These are phyloP conservation scores for Anoncus sp. DNA, from an alignment of 2,888 invertebrate species.

Conservation along the genomic window DNA sequence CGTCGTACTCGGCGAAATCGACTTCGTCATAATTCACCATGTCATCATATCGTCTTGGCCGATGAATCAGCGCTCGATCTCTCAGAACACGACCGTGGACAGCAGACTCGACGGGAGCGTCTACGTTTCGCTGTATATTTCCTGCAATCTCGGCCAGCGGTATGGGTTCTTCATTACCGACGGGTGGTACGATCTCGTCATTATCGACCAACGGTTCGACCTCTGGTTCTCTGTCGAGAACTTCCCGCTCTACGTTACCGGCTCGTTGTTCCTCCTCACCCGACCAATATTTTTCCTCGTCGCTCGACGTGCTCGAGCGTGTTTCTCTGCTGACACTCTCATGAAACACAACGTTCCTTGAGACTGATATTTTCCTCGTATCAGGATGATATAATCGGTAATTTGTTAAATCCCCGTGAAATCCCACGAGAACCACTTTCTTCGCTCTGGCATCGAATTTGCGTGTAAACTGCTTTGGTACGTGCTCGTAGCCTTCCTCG, in stretches of 20 bases:
- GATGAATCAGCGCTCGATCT: conserved; percentile 6
- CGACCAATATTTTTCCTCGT: too few relatives aligned
- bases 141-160: background rate
- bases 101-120: background rate
- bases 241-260: background rate
- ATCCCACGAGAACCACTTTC: conserved; percentile 62
- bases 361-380: conserved; percentile 12
- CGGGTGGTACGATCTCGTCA: background rate
- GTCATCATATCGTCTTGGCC: too few relatives aligned
- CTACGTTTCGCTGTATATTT: too few relatives aligned
- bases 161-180: conserved; percentile 4
- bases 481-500: conserved; percentile 54
- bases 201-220: background rate
- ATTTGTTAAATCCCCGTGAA: conserved; percentile 46
- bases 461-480: conserved; percentile 59
- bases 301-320: background rate
- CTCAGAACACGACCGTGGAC: background rate
- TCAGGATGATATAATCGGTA: conserved; percentile 47
- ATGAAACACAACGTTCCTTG: conserved; percentile 25
- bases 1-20: conserved; percentile 11
- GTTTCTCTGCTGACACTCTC: background rate
- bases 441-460: conserved; percentile 66
- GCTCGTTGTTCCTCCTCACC: background rate
- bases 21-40: background rate
- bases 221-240: background rate